Base-by-base conservation (phyloP, 2,113 vertebrate genomes). In the Ramphastos sulfuratus region DNA sequence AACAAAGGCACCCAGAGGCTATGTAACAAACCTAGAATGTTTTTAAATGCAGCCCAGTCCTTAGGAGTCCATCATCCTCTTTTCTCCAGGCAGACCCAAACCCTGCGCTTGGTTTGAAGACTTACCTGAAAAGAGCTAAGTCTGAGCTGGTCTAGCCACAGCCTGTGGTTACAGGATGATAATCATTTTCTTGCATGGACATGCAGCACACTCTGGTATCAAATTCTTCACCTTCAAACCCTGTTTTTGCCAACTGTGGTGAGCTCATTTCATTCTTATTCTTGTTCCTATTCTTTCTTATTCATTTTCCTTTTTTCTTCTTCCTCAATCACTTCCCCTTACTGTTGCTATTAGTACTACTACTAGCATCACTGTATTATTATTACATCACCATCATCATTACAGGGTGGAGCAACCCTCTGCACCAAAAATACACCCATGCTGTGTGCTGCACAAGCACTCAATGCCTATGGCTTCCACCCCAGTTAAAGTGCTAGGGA, bases 71-170 rank as follows among this genome's bases (percentile, higher is more conserved):
- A 28, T 24, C 15, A 28, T 59, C 46, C 50, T 3, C 1, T 69
- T 75, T 71, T 50, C 54, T 58, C 3, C 0, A 15, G 13, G 10
- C 23, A 69, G 48, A 19, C 13, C 60, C 65, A 75, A 64, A 63
- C 10, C 33, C 8, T 56, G 6, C 20, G 24, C 8, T 70, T 3
- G 5, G 20, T 13, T 15, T 0, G 0, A 63, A 63, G 33, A 4
- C 70, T 83, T 44, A 71, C 42, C 52, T 56, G 42, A 14, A 39
- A 74, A 58, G 5, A 15, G 13, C 3, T 4, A 15, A 35, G 30
- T 39, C 21, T 82, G 35, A 70, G 37, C 48, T 74, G 39, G 18
- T 7, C 17, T 37, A 23, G 30, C 15, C 55, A 79, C 28, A 73
- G 63, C 13, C 71, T 33, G 46, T 18, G 17, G 9, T 73, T 28